Conservation (phyloP, 2,113 vertebrate genomes). For the Eclectus roratus region DNA sequence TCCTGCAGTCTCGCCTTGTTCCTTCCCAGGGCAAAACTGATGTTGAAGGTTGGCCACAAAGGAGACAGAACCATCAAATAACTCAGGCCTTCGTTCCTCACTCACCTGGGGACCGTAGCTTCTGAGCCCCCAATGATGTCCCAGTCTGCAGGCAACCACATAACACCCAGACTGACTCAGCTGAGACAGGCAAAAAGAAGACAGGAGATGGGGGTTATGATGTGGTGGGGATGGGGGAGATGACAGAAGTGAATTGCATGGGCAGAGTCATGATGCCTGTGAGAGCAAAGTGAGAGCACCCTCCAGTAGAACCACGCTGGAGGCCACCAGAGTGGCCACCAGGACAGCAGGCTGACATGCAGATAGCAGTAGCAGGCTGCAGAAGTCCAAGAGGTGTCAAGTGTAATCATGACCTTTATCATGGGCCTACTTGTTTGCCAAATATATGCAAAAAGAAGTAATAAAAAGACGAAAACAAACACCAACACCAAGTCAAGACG, state of each 20-base stretch:
- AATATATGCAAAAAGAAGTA: background rate
- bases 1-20: background rate
- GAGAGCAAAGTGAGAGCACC: background rate
- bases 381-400: background rate
- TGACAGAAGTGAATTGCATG: background rate
- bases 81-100: background rate
- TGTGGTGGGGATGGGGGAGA: no score
- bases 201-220: accelerated
- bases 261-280: background rate
- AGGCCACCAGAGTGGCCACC: background rate
- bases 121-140: background rate
- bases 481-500: background rate
- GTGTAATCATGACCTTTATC: background rate
- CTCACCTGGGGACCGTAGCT: background rate
- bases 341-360: background rate
- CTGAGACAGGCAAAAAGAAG: background rate
- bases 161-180: background rate
- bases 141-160: background rate
- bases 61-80: background rate
- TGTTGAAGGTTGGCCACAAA: background rate
- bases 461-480: background rate
- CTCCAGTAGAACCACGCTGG: accelerated
- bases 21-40: background rate
- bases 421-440: background rate
- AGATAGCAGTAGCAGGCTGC: background rate